Percentiles rank a stretch among this genome's conserved stretches.
phyloP scores from a whole-genome alignment of 1,140 invertebrate genomes.

The Andrena cerasifolii region DNA sequence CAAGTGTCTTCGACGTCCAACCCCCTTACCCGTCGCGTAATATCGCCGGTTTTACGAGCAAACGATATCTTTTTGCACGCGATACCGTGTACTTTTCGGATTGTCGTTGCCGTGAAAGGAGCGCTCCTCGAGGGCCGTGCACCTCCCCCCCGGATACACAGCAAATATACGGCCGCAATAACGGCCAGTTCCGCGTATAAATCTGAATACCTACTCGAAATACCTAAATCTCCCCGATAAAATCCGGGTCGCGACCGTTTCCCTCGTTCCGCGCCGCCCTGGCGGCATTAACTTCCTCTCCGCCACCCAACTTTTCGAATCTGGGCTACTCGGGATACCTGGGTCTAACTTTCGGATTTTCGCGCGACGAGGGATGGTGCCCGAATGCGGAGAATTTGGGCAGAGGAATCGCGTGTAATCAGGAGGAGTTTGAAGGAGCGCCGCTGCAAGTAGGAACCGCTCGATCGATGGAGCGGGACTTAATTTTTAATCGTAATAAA shows the following conservation, averaged over 20 bases:
- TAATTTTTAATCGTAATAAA: conserved; percentile 71
- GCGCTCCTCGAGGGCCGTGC: neutral
- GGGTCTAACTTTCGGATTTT: too few species aligned
- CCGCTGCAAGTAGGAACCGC: neutral
- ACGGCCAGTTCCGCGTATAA: conserved; percentile 44
- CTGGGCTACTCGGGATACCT: neutral
- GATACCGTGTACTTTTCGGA: conserved; percentile 45
- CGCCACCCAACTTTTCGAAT: conserved; percentile 20
- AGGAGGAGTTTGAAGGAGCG: too few species aligned
- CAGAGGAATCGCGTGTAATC: neutral
- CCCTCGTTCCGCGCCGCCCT: neutral
- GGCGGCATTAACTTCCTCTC: conserved; percentile 11
- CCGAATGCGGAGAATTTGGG: neutral
- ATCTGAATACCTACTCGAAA: conserved; percentile 52
- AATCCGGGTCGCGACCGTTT: conserved; percentile 14
- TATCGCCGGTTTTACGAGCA: conserved; percentile 49
- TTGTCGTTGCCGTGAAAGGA: conserved; percentile 45
- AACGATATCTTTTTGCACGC: conserved; percentile 46
- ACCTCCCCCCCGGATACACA: neutral
- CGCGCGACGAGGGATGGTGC: too few species aligned
- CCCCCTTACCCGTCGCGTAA: conserved; percentile 7
- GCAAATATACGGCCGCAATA: conserved; percentile 49
- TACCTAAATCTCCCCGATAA: conserved; percentile 41
- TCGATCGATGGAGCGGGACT: conserved; percentile 38
- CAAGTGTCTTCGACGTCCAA: neutral